These are phyloP conservation scores for Drosophila bipectinata DNA, from an alignment of 1,140 invertebrate genomes.

Conservation along the genomic window DNA sequence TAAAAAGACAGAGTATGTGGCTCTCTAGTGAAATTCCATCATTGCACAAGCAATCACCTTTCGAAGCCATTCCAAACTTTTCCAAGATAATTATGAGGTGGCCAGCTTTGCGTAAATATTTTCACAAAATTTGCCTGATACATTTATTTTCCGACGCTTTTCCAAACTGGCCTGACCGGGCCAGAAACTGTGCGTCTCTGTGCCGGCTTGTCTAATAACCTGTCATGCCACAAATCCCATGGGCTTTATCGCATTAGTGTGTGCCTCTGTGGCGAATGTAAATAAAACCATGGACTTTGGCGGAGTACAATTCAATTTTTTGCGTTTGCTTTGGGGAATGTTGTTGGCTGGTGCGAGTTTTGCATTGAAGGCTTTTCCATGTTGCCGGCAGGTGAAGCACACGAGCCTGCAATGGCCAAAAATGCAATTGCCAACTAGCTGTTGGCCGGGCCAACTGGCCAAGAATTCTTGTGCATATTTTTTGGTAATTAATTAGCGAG, in stretches of 20 bases:
- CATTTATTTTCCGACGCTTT: conserved; percentile 36
- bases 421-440: conserved; percentile 31
- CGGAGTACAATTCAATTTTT: conserved; percentile 65
- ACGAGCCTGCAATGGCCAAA: conserved; percentile 21
- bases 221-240: conserved; percentile 78
- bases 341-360: conserved; percentile 68
- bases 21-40: conserved; percentile 14
- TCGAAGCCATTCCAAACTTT: conserved; percentile 33
- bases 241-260: conserved; percentile 24
- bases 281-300: conserved; percentile 59
- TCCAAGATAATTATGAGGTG: conserved; percentile 40
- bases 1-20: background rate
- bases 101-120: conserved; percentile 38
- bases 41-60: conserved; percentile 16
- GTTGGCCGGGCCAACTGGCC: conserved; percentile 38
- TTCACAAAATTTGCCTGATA: conserved; percentile 41
- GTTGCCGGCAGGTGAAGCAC: conserved; percentile 69
- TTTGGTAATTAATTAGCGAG: conserved; percentile 77
- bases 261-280: conserved; percentile 60
- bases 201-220: conserved; percentile 74
- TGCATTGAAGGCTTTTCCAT: conserved; percentile 76
- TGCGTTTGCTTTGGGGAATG: conserved; percentile 61
- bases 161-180: conserved; percentile 41
- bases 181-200: conserved; percentile 72
- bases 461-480: conserved; percentile 67